These are phyloP conservation scores for Arenaria interpres DNA, from an alignment of 2,113 vertebrate genomes.

Conservation along the genomic window DNA sequence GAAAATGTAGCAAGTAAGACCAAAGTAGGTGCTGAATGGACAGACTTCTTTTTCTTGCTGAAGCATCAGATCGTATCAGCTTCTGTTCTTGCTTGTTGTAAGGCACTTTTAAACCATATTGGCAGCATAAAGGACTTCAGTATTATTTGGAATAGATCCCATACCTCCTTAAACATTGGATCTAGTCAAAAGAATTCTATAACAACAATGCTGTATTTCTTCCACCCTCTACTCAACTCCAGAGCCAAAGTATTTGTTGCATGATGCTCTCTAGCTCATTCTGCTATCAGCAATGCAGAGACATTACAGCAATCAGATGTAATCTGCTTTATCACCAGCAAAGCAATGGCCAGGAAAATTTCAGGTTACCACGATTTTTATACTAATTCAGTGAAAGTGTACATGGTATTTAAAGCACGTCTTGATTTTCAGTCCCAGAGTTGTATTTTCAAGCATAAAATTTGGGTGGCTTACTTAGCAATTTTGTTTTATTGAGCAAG, in stretches of 20 bases:
- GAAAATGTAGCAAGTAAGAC: neutral
- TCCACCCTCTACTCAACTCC: neutral
- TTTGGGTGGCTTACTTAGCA: neutral
- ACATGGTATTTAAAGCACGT: neutral
- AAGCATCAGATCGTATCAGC: neutral
- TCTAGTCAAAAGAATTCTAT: neutral
- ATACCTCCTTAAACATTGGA: neutral
- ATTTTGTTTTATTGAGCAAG: neutral
- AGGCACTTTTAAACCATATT: neutral
- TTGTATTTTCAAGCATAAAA: neutral
- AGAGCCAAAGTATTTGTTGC: neutral
- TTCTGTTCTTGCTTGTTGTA: neutral
- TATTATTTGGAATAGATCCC: neutral
- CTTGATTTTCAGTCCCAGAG: neutral
- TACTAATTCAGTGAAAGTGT: neutral
- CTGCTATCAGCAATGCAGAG: neutral
- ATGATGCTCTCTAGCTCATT: neutral
- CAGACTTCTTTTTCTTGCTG: neutral
- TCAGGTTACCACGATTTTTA: neutral
- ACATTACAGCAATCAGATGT: neutral
- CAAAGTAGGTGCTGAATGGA: neutral
- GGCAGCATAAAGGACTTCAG: neutral
- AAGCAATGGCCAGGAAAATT: neutral
- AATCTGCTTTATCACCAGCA: conserved; percentile 15
- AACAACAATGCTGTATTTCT: neutral